Evolutionary conservation across 2,888 invertebrate genomes (phyloP), one percentile per base, ranked within the genome.

Genomic region (Hoplodrina blanda): DNA sequence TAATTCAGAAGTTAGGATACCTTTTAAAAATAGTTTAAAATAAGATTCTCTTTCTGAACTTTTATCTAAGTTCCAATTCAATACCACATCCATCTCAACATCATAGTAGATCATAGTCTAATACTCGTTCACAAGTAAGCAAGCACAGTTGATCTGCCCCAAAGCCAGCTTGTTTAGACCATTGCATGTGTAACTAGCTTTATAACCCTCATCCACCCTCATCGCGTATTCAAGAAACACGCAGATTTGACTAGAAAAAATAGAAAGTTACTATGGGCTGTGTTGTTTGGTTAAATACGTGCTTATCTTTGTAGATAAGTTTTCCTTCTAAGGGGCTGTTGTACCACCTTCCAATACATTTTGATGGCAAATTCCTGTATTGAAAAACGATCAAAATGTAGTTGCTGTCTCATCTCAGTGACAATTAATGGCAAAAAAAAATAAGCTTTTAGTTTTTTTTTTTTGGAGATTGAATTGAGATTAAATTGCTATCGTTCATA

Each of bases 181-280:
- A 89, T 87, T 87, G 87, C 87, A 89, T 88, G 87, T 89, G 85
- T 85, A 86, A 87, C 88, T 76, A 85, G 83, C 82, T 87, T 86
- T 90, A 87, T 86, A 85, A 73, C 85, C 70, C 66, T 61, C 50
- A 69, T 61, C 62, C 62, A n/a, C 53, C 73, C 80, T 85, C 82
- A 83, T 89, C 81, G 33, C 69, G 82, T 87, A 89, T 88, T 88
- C 88, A 84, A 75, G 73, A 52, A 71, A 74, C 79, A 54, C 54
- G 66, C 63, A 62, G 54, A 65, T 57, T 63, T 53, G 61, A 66
- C 67, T 52, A 59, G 53, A 67, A 80, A 46, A 77, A 76, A 73
- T 74, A 68, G 61, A 79, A 64, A 57, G 62, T 73, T 72, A 69
- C 54, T 57, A 65, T 37, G 49, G n/a, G 59, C 33, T 69, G 55